Evolutionary conservation across 2,797 vertebrate species (phyloP), one percentile per base, ranked within the genome.

Genomic region (Pseudocheirus occidentalis): DNA sequence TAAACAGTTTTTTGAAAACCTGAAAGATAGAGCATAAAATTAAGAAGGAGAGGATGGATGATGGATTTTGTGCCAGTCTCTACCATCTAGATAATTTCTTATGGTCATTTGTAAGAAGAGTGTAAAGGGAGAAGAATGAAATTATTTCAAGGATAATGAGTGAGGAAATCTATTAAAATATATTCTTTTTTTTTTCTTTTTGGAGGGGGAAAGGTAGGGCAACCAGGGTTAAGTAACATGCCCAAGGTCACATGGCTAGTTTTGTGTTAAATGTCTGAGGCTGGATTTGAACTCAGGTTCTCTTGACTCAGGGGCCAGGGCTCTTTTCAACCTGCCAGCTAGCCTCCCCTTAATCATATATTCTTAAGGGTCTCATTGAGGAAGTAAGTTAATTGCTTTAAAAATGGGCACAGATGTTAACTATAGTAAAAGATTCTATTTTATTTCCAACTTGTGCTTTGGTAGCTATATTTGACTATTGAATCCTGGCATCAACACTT

Each of bases 401-500:
- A 55, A 90, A 90, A 55, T 90, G 52, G 52, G 54, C 55, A 52
- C n/a, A 54, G 50, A 62, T 11, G 10, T 18, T 66, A 34, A n/a
- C 90, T 95, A n/a, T 87, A 53, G 90, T 55, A 90, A 73, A 27
- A 58, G 66, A 6, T 5, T 18, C 18, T 24, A 52, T 87, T 87
- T 55, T 55, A 55, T 55, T 90, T 90, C 29, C 13, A 55, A 55
- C 12, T 31, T 87, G 46, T 87, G 40, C 24, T 5, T 27, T 87
- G 40, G 7, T 87, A 91, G 34, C 40, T 92, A 9, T 40, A 29
- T 55, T 93, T 93, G 87, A 50, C 56, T 87, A 46, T 46, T 73
- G 24, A 94, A 93, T 94, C 91, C 90, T 93, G 92, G 92, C 28
- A 56, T 29, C 52, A 92, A 54, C 3, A 62, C 55, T n/a, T 55